Base-by-base conservation (phyloP, 2,888 invertebrate genomes). In the Spialia ferax region DNA sequence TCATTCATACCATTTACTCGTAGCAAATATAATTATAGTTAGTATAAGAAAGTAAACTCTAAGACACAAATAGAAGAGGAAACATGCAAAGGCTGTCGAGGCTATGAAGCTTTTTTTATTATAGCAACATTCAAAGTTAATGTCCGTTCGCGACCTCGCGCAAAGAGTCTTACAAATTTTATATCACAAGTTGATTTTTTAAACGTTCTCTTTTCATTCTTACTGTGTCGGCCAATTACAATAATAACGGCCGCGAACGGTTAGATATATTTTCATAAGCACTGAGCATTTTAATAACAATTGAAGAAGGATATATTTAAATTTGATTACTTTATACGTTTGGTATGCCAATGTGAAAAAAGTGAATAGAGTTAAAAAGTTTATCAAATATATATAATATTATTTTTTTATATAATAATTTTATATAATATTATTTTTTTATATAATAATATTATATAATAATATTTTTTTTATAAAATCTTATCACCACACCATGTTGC, bases 71-170 rank as follows among this genome's bases (percentile, higher is more conserved):
- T 70, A 74, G 70, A 64, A 77, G 71, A 72, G 73, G 79, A 84
- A 81, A 86, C 91, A 91, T 91, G 91, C 90, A 89, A 84, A 84
- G 84, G 74, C 86, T 81, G 77, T 79, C 70, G 73, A 86, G 87
- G 89, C 90, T 86, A 80, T 78, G 69, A 88, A 88, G 88, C 88
- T 85, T 83, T 81, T 78, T 79, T 85, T 60, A 60, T 54, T 76
- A 74, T 82, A 79, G 85, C 87, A 86, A 86, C 79, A 86, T 77
- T 84, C 83, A 77, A 77, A 79, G 74, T 15, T 69, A 32, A 70
- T 74, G 70, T 69, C 81, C 81, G 81, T 83, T 77, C 82, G 83
- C 83, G 79, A 79, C 80, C 72, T 68, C 69, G 10, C 22, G 54
- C 57, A 11, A 23, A 22, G 59, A 54, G 13, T 18, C 3, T 6